A percentile compares a stretch with the other conserved stretches of the same genome.
These are phyloP conservation scores for Hippopotamus amphibius DNA, from an alignment of 2,113 vertebrate species.

Conservation along the genomic window DNA sequence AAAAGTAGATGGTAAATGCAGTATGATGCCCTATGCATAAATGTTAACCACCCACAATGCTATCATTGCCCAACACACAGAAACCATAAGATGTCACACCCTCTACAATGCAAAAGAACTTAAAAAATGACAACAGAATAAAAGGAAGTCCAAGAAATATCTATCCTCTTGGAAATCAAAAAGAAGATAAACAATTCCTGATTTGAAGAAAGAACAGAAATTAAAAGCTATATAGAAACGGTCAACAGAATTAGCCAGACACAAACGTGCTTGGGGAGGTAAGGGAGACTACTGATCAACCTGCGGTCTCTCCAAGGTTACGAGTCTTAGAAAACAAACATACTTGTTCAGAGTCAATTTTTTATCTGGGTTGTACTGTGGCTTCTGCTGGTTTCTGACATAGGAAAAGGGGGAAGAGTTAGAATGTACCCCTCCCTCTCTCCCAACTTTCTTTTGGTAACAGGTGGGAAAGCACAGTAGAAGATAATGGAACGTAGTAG, in stretches of 20 bases:
- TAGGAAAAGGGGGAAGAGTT: not conserved
- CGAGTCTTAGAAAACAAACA: slow-evolving; percentile 1
- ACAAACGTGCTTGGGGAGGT: not conserved
- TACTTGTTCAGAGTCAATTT: not conserved
- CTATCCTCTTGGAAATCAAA: not conserved
- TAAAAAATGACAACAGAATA: not conserved
- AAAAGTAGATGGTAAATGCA: not conserved
- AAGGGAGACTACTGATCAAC: no score
- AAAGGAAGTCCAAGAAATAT: not conserved
- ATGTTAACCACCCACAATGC: not conserved
- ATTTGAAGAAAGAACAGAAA: slow-evolving; percentile 54
- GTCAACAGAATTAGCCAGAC: not conserved
- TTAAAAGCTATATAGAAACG: not conserved
- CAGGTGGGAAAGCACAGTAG: not conserved
- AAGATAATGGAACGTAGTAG: slow-evolving; percentile 69
- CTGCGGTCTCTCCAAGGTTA: not conserved
- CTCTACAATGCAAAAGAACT: not conserved
- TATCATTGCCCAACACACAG: not conserved
- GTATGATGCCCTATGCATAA: not conserved
- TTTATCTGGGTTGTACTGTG: not conserved
- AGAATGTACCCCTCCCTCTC: not conserved
- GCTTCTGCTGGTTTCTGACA: not conserved
- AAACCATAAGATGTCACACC: not conserved
- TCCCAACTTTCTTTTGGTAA: not conserved
- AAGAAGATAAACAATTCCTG: slow-evolving; percentile 10